Evolutionary conservation across 2,113 vertebrate genomes (phyloP).

Genomic region (Rafetus swinhoei): DNA sequence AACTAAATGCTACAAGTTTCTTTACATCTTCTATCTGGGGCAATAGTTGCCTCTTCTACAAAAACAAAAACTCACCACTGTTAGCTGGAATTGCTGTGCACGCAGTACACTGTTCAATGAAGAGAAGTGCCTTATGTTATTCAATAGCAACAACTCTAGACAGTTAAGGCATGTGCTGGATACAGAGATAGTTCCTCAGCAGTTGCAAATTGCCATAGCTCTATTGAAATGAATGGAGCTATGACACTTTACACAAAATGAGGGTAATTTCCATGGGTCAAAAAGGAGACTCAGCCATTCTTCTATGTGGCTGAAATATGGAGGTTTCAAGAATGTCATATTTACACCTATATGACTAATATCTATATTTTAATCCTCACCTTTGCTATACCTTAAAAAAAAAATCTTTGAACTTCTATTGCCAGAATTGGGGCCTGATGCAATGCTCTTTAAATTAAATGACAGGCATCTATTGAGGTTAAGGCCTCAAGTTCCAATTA

Average conservation of each 20-base stretch:
- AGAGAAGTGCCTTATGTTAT: fast-evolving
- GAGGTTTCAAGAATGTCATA: background rate
- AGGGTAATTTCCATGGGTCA: background rate
- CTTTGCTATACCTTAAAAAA: background rate
- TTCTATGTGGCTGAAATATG: background rate
- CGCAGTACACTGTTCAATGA: background rate
- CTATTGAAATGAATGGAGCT: background rate
- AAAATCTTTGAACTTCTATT: background rate
- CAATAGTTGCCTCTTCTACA: background rate
- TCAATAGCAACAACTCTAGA: background rate
- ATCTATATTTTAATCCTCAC: background rate
- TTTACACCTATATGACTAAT: background rate
- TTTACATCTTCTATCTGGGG: background rate
- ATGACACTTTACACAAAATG: background rate
- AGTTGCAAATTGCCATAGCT: background rate
- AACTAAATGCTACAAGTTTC: background rate
- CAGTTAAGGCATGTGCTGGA: background rate
- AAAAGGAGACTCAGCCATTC: background rate
- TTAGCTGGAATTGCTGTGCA: background rate
- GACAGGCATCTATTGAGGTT: background rate
- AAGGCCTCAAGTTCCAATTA: background rate
- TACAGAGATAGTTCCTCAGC: background rate
- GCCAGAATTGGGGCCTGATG: background rate
- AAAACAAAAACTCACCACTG: background rate
- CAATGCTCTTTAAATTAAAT: background rate